Evolutionary conservation across 1,140 invertebrate species (phyloP).

Genomic region (Arion vulgaris): DNA sequence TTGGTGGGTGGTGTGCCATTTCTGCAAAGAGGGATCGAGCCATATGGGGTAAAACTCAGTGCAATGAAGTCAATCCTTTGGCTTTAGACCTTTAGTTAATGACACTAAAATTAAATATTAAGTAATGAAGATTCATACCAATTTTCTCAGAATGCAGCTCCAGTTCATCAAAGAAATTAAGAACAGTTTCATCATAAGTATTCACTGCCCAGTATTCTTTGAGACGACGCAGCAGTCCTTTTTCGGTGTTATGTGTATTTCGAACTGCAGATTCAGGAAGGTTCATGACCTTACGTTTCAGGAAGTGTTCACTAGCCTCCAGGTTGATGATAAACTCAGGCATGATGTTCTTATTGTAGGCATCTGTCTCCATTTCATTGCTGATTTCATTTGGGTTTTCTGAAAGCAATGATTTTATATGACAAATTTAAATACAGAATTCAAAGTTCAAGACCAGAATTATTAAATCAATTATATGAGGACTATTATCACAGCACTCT

Average conservation of each 20-base stretch:
- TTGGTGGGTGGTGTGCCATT: too few species aligned
- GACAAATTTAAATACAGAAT: constrained; percentile 25
- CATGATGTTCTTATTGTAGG: constrained; percentile 68
- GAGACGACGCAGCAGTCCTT: constrained; percentile 67
- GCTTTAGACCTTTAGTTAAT: too few species aligned
- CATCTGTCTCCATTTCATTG: constrained; percentile 64
- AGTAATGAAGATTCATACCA: constrained; percentile 49
- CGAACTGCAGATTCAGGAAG: constrained; percentile 77
- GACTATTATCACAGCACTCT: too few species aligned
- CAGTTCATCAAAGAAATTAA: constrained; percentile 82
- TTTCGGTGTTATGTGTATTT: constrained; percentile 72
- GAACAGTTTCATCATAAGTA: constrained; percentile 77
- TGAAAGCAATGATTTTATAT: constrained; percentile 37
- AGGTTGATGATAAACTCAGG: constrained; percentile 77
- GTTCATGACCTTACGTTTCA: constrained; percentile 80
- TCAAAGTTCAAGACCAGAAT: not conserved
- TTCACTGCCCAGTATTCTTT: constrained; percentile 67
- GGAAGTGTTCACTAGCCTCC: constrained; percentile 81
- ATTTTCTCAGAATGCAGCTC: constrained; percentile 78
- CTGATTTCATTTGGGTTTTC: too few species aligned
- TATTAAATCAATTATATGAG: not conserved
- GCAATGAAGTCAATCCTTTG: too few species aligned
- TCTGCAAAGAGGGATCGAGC: too few species aligned
- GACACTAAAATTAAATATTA: too few species aligned
- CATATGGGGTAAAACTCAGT: too few species aligned